phyloP scores from a whole-genome alignment of 2,113 vertebrate species.

The Oostethus manadensis region DNA sequence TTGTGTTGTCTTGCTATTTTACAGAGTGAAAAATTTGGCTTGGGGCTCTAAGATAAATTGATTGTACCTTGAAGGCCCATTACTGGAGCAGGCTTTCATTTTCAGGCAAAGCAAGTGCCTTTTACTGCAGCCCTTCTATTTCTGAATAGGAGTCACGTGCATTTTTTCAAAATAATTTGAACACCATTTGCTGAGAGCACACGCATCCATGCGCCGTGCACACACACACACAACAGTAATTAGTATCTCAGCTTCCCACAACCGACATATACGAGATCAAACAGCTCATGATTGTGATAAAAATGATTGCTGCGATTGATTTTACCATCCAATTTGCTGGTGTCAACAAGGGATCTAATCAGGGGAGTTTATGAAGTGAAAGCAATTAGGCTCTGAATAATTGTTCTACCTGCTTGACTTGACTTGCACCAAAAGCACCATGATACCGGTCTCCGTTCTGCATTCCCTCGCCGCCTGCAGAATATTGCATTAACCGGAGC shows the following conservation, averaged over 20 bases:
- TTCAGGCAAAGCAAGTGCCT: constrained; percentile 9
- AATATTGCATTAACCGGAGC: constrained; percentile 30
- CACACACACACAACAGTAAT: constrained; percentile 23
- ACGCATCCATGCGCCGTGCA: not conserved
- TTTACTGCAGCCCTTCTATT: not conserved
- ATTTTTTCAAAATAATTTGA: not conserved
- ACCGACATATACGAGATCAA: constrained; percentile 35
- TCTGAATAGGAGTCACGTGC: not conserved
- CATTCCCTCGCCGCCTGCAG: not conserved
- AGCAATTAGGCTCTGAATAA: constrained; percentile 45
- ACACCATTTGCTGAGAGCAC: not conserved
- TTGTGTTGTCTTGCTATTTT: not conserved
- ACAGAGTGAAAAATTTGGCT: no score
- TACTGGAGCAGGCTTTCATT: constrained; percentile 5
- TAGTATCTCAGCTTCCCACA: constrained; percentile 33
- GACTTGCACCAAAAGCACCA: constrained; percentile 5
- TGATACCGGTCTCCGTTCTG: not conserved
- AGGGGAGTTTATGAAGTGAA: constrained; percentile 41
- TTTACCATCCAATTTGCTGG: constrained; percentile 43
- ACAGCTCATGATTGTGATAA: constrained; percentile 42
- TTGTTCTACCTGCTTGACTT: constrained; percentile 16
- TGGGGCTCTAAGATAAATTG: not conserved
- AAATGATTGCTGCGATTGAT: constrained; percentile 52
- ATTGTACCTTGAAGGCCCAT: not conserved
- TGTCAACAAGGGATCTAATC: constrained; percentile 41